phyloP scores from a whole-genome alignment of 2,888 invertebrate genomes.

The Rhingia campestris region DNA sequence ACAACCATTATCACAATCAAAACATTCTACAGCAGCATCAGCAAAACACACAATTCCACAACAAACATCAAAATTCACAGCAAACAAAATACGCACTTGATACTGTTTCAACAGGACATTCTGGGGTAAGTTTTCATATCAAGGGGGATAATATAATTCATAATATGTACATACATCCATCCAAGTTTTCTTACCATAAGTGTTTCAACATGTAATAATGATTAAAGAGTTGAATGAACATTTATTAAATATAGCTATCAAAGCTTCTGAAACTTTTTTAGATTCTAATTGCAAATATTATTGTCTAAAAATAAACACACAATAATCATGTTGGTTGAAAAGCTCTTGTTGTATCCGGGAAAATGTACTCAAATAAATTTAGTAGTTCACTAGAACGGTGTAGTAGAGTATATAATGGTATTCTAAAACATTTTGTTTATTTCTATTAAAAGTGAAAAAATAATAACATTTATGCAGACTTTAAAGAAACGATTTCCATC shows the following conservation, averaged over 20 bases:
- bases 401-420: background rate
- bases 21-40: constrained; percentile 75
- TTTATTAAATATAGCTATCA: too few species aligned
- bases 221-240: too few species aligned
- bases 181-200: too few species aligned
- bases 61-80: constrained; percentile 70
- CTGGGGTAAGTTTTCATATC: constrained; percentile 48
- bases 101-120: constrained; percentile 38
- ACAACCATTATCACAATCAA: constrained; percentile 79
- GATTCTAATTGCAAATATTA: background rate
- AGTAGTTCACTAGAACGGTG: constrained; percentile 41
- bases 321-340: background rate
- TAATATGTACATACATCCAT: background rate
- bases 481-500: constrained; percentile 84
- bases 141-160: background rate
- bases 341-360: background rate
- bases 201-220: too few species aligned
- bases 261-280: too few species aligned
- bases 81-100: constrained; percentile 55
- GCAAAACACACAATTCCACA: constrained; percentile 45
- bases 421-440: background rate
- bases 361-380: constrained; percentile 42
- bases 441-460: background rate
- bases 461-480: constrained; percentile 77
- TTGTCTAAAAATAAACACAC: constrained; percentile 38